These are phyloP conservation scores for Argynnis bischoffii DNA, from an alignment of 2,888 invertebrate species.

Conservation along the genomic window DNA sequence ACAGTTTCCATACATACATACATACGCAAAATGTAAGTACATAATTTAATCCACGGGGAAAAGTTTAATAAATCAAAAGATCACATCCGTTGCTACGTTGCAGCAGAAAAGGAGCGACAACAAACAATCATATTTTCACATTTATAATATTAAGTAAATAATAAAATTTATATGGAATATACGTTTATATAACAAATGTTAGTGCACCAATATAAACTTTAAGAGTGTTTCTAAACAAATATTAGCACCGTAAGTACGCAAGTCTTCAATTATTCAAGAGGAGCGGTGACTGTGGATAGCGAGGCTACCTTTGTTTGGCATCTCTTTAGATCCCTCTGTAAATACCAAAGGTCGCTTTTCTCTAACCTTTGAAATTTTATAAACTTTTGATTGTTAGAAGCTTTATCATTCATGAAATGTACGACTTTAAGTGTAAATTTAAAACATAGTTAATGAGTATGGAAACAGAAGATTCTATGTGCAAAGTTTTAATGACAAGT, in stretches of 20 bases:
- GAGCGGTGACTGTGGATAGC: constrained; percentile 39
- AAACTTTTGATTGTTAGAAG: constrained; percentile 29
- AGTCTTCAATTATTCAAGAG: constrained; percentile 53
- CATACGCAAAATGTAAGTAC: too few species aligned
- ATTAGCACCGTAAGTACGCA: constrained; percentile 28
- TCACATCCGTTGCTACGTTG: too few species aligned
- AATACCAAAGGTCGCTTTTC: constrained; percentile 58
- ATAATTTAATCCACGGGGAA: too few species aligned
- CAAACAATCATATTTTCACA: too few species aligned
- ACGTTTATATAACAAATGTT: constrained; percentile 1
- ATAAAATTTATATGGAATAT: too few species aligned
- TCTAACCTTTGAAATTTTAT: constrained; percentile 20
- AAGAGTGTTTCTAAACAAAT: constrained; percentile 23
- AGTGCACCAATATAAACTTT: constrained; percentile 13
- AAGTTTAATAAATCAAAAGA: too few species aligned
- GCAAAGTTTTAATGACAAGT: too few species aligned
- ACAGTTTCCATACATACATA: too few species aligned
- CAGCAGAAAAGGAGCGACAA: too few species aligned
- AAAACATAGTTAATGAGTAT: too few species aligned
- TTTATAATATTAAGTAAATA: too few species aligned
- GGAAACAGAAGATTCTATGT: too few species aligned
- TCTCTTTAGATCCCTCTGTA: constrained; percentile 46
- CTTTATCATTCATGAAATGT: constrained; percentile 20
- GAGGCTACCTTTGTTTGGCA: constrained; percentile 41
- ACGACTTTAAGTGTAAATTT: background rate